These are phyloP conservation scores for Carcharodon carcharias DNA, from an alignment of 2,797 vertebrate genomes.

Conservation along the genomic window DNA sequence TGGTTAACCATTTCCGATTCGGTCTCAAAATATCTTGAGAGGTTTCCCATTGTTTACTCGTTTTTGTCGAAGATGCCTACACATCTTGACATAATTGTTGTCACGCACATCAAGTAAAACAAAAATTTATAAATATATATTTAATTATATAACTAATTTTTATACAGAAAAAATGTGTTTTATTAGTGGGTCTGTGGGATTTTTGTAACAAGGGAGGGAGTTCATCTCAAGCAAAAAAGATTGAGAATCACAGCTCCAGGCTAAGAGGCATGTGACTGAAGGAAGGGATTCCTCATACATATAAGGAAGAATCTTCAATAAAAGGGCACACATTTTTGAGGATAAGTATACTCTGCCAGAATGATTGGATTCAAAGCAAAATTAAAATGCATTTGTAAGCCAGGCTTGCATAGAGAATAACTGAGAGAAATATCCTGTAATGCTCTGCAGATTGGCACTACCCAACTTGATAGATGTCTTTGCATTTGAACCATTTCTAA, in stretches of 20 bases:
- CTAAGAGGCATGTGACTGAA: too few species aligned
- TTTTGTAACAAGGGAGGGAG: too few species aligned
- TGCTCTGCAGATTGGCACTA: not conserved
- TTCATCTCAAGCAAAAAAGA: too few species aligned
- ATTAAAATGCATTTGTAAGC: not conserved
- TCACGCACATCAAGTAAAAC: not conserved
- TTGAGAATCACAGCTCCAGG: too few species aligned
- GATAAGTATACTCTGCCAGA: not conserved
- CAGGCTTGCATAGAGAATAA: not conserved
- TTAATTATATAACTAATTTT: too few species aligned
- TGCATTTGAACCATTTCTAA: not conserved
- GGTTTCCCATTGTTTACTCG: not conserved
- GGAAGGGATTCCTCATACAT: too few species aligned
- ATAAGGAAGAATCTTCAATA: not conserved
- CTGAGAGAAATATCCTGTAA: not conserved
- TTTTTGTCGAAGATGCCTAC: not conserved
- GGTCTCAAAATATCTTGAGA: too few species aligned
- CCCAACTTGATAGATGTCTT: not conserved
- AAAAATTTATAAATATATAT: not conserved
- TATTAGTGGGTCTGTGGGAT: too few species aligned
- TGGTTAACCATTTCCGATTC: too few species aligned
- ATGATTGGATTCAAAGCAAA: not conserved
- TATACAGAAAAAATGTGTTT: too few species aligned
- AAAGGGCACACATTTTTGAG: not conserved
- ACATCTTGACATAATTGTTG: too few species aligned